Base-by-base conservation (phyloP, 2,888 invertebrate genomes). In the Mesochorus sp. region DNA sequence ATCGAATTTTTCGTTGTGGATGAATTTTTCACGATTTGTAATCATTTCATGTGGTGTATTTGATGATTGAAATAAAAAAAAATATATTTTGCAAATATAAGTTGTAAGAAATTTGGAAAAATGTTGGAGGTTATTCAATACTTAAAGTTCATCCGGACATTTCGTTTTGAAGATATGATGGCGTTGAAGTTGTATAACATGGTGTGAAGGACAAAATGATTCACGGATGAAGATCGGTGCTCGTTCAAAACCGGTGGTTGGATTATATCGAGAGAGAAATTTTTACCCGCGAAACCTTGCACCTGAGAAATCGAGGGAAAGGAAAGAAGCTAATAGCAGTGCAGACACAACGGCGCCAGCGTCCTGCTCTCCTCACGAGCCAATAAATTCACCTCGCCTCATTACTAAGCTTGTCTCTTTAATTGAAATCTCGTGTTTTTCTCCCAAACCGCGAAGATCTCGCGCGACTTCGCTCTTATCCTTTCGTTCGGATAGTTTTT, bases 381-480 rank as follows among this genome's bases (percentile, higher is more conserved):
- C 86, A 86, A 90, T 90, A 90, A 90, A 90, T 90, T 86, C 85
- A 84, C 44, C 82, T 84, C 81, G 84, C 90, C 92, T 93, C 93
- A 93, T 93, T 93, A 93, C 92, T 91, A 92, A 92, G 90, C 92
- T 91, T 92, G 92, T 93, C 91, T 91, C 93, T 79, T 93, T 93
- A 93, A 93, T 93, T 93, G 93, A 93, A 93, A 93, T 93, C 91
- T 92, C 92, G 92, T 93, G 93, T 93, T 92, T 92, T 91, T 87
- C 86, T 68, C 49, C 75, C 85, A 83, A 84, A 83, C 82, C 67
- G 61, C 61, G 71, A 71, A 49, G 26, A 73, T 53, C 76, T 55
- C 61, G 62, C 39, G 19, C 59, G n/a, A n/a, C 68, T 57, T 57
- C 42, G n/a, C n/a, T 34, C 79, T 42, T 59, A 37, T 71, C 64